Percentiles rank a stretch among this genome's conserved stretches.
Conservation (phyloP, 2,888 invertebrate species). For the Pantelozetes paolii region DNA sequence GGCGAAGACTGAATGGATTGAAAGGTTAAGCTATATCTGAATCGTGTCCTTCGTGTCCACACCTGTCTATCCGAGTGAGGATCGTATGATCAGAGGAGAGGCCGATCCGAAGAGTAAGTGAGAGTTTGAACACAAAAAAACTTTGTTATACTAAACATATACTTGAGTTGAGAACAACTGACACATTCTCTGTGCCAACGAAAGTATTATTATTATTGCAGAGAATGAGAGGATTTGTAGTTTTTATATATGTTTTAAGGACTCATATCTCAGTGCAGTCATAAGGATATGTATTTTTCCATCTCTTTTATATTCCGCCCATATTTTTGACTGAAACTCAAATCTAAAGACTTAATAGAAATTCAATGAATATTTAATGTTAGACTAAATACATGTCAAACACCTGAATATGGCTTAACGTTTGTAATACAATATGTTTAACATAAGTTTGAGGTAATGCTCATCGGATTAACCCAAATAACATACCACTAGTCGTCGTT, state of each 20-base stretch:
- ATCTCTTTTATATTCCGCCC: slow-evolving; percentile 30
- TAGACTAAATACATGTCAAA: slow-evolving; percentile 31
- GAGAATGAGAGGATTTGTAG: slow-evolving; percentile 4
- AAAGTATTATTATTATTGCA: slow-evolving; percentile 26
- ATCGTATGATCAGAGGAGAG: slow-evolving; percentile 19
- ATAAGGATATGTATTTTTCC: slow-evolving; percentile 16
- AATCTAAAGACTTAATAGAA: slow-evolving; percentile 11
- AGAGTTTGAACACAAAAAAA: slow-evolving; percentile 7
- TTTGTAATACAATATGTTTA: slow-evolving; percentile 20
- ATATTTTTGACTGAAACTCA: slow-evolving; percentile 18
- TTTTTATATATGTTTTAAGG: slow-evolving; percentile 13
- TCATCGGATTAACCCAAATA: slow-evolving; percentile 32
- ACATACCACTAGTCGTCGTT: not conserved
- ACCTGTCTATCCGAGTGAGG: slow-evolving; percentile 6
- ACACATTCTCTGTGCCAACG: not conserved
- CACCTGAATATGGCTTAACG: not conserved
- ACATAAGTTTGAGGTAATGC: slow-evolving; percentile 13
- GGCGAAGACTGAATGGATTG: not conserved
- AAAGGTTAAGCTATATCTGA: slow-evolving; percentile 10
- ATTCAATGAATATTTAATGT: slow-evolving; percentile 26
- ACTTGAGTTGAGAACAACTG: slow-evolving; percentile 11
- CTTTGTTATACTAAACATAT: slow-evolving; percentile 28
- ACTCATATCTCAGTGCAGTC: not conserved
- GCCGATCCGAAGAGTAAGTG: not conserved
- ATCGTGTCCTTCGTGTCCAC: slow-evolving; percentile 32